Percentiles rank a stretch among this genome's conserved stretches.
Conservation (phyloP, 2,888 invertebrate species). For the Xanthia togata region DNA sequence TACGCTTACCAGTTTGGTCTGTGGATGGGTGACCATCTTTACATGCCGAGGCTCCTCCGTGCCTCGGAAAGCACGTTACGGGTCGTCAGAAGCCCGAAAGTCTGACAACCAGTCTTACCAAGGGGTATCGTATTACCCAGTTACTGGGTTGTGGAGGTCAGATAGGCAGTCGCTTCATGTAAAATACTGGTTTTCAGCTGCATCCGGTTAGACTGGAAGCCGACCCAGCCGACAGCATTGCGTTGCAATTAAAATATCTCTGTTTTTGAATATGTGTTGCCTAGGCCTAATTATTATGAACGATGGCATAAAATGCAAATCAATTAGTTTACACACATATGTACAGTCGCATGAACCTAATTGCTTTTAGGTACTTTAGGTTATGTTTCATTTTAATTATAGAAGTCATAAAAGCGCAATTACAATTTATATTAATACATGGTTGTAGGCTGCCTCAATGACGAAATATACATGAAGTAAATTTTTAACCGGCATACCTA, state of each 20-base stretch:
- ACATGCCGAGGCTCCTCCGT: no score
- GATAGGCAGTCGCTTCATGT: no score
- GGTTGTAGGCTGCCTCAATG: background rate
- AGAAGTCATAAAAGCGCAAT: background rate
- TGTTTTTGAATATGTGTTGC: background rate
- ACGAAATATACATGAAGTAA: background rate
- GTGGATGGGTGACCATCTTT: no score
- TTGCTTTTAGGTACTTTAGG: background rate
- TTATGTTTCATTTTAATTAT: background rate
- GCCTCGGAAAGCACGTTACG: no score
- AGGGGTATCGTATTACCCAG: no score
- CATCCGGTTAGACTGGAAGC: no score
- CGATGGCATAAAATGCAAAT: background rate
- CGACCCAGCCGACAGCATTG: background rate
- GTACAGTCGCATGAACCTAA: background rate
- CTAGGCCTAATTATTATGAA: background rate
- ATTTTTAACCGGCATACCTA: background rate
- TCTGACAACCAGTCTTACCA: no score
- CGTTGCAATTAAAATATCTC: slow-evolving; percentile 7
- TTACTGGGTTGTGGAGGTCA: no score
- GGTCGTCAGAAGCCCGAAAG: no score
- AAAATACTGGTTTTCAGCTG: no score
- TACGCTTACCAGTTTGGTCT: no score
- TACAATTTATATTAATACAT: background rate
- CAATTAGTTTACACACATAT: background rate